Base-by-base conservation (phyloP, 2,888 invertebrate genomes). In the Taphrorychus bicolor region DNA sequence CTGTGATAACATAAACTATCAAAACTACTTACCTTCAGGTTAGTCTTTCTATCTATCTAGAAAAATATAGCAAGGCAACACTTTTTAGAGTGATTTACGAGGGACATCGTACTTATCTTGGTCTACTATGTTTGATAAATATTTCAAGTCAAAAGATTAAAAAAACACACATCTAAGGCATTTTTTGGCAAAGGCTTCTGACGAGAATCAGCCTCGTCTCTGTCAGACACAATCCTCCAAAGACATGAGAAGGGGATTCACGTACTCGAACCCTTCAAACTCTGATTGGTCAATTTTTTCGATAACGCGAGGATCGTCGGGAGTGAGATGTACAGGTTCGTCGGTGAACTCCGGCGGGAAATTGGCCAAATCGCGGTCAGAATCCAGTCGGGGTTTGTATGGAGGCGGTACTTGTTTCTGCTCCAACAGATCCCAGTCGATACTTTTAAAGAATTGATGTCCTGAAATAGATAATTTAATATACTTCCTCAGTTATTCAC, bases 241-340 rank as follows among this genome's bases (percentile, higher is more conserved):
- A 1, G 98, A 97, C 98, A 99, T 98, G 77, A 99, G 89, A 77
- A 99, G 86, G 68, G 99, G 99, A 87, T 99, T 99, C 84, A 99
- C 97, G 87, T 99, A 99, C 84, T 99, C 99, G 86, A 99, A 99
- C 61, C 99, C 99, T 82, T 99, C 99, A 86, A 99, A 99, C 85
- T 99, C 98, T 32, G 96, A 93, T 84, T 99, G 99, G 88, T 99
- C 99, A 78, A 99, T 99, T 83, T 93, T 94, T 74, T 94, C 95
- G 80, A 97, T 97, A 78, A 94, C 93, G 78, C 91, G 89, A 79
- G 92, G 91, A 85, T 98, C 96, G 82, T 98, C 98, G 45, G 98
- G 97, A 72, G 98, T 98, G 76, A 98, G 89, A 81, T 95, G 94
- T 65, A 98, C 97, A 60, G 97, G 97, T 84, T 98, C 98, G 82